Evolutionary conservation across 2,797 vertebrate species (phyloP), one percentile per base, ranked within the genome.

Genomic region (Melopsittacus undulatus): DNA sequence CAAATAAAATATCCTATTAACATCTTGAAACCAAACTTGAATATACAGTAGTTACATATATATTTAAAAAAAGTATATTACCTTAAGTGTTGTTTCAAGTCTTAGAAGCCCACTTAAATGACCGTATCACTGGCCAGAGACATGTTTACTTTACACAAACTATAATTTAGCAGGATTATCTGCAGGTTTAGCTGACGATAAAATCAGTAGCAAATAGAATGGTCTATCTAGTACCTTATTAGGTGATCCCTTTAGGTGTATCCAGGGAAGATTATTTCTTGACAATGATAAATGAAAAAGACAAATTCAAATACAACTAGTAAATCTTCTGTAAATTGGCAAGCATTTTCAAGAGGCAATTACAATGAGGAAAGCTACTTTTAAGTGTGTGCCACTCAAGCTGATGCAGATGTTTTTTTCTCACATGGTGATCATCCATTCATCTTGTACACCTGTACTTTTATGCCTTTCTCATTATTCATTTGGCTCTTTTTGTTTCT

Each of bases 191-290:
- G 16, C 20, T 29, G 66, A 85, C 1, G 10, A 29, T 83, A 92
- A 88, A 89, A 91, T 79, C 48, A 94, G 51, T 51, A 74, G 13
- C 20, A 79, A 95, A 94, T 90, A 75, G 94, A 70, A 90, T 45
- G 24, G 17, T 63, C 62, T 89, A 51, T 43, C 57, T 77, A 42
- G 69, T 42, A 82, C 12, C 30, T 78, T 90, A 90, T 87, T 92
- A 95, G 36, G 46, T 68, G 45, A 93, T 68, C 17, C 21, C 24
- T 81, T 87, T 73, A 89, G 82, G 81, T 62, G 17, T 54, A 84
- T 18, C 27, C 70, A 86, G 38, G 40, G 57, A 96, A 82, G 66
- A 75, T 56, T 75, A 79, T 73, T 83, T 86, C 40, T 56, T 92
- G n/a, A 57, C 32, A 64, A 69, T 24, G n/a, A 78, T 26, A 94